Evolutionary conservation across 2,797 vertebrate genomes (phyloP).

Genomic region (Coccyzus lansbergi): DNA sequence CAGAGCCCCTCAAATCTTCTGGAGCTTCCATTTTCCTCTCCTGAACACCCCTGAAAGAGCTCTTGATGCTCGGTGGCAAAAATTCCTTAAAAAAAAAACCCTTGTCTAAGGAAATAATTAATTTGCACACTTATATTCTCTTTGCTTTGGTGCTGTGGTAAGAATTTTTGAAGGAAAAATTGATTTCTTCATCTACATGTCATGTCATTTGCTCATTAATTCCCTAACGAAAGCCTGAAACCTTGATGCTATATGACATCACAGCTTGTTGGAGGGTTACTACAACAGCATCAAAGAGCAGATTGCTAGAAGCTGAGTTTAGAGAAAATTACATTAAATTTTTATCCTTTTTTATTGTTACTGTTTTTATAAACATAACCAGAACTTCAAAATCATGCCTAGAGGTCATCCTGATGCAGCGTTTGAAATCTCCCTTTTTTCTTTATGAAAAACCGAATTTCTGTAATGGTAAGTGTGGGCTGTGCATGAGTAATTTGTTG

Average conservation of each 20-base stretch:
- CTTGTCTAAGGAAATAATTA: not conserved
- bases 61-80: not conserved
- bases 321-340: not conserved
- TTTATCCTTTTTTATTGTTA: not conserved
- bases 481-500: not conserved
- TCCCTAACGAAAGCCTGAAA: not conserved
- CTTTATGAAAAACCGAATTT: slow-evolving; percentile 9
- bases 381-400: not conserved
- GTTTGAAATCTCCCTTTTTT: not conserved
- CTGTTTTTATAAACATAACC: not conserved
- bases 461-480: slow-evolving; percentile 16
- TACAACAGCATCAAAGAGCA: not conserved
- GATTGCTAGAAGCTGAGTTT: not conserved
- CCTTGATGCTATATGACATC: not conserved
- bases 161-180: not conserved
- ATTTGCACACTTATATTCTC: not conserved
- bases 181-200: not conserved
- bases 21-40: not conserved
- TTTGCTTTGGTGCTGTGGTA: not conserved
- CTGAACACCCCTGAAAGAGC: not conserved
- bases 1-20: not conserved
- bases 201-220: not conserved
- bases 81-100: not conserved
- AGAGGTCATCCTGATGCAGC: slow-evolving; percentile 38
- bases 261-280: not conserved